Evolutionary conservation across 1,140 invertebrate genomes (phyloP), one percentile per base, ranked within the genome.

Genomic region (Drosophila jambulina): DNA sequence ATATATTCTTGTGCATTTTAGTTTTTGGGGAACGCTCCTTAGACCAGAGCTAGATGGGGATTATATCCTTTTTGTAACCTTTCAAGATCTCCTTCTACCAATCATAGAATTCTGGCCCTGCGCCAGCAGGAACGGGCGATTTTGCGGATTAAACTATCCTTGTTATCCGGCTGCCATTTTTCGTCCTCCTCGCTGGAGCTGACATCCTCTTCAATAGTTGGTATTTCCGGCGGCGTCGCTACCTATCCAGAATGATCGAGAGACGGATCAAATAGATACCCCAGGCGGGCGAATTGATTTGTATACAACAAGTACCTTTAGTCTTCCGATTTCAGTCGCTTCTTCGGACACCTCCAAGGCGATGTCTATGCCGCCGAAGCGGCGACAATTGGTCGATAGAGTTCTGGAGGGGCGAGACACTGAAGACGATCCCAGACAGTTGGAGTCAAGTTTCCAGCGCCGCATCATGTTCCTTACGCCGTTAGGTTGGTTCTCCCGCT

Each of bases 291-390:
- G 8, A 5, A 17, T 19, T 19, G 5, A 1, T 15, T 27, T 53
- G 29, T 53, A 21, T 53, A 27, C 23, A 48, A 2, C 9, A 17
- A 9, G 1, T 51, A 54, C 51, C 32, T 17, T 54, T 0, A 3
- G 32, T 54, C 32, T 36, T 54, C 51, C 51, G 4, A 15, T 54
- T 54, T 36, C 51, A 54, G 19, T 9, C 19, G 19, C 32, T 54
- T 54, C 51, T 23, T 54, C 34, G 34, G 34, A 36, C 1, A 13
- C 12, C 34, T 36, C 51, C 32, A 54, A 5, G 4, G 8, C 51
- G 32, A 36, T 23, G 25, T 36, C 32, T 36, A 54, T 36, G 51
- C 6, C 51, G 32, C 8, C 21, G 8, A 12, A 21, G 13, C 51
- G 51, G 51, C 51, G 51, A 36, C 32, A 3, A 7, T 19, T 36